These are phyloP conservation scores for Mormyrus proboscirostris DNA, from an alignment of 2,797 vertebrate species.

Conservation along the genomic window DNA sequence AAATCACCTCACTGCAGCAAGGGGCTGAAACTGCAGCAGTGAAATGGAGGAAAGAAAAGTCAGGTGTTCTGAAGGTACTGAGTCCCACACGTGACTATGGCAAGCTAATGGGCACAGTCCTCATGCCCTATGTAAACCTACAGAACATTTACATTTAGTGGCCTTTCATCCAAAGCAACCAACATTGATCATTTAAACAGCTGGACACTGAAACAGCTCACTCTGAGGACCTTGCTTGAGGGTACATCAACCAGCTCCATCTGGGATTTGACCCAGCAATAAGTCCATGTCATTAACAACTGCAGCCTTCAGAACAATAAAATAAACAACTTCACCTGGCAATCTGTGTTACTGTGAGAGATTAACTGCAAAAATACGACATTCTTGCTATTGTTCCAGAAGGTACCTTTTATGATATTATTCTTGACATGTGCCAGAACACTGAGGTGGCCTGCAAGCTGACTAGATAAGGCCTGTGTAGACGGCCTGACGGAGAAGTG, in stretches of 20 bases:
- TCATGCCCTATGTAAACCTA: background rate
- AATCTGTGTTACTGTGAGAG: background rate
- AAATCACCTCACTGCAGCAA: slow-evolving; percentile 30
- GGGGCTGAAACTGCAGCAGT: slow-evolving; percentile 28
- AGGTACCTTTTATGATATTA: background rate
- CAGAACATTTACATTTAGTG: background rate
- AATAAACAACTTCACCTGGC: background rate
- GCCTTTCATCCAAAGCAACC: background rate
- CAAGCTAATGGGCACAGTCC: background rate
- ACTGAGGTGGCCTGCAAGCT: background rate
- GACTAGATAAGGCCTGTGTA: background rate
- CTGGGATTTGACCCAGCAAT: background rate
- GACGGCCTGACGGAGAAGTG: background rate
- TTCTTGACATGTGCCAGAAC: background rate
- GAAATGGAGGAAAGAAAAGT: background rate
- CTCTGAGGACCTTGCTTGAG: background rate
- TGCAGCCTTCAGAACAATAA: background rate
- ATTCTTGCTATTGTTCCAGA: background rate
- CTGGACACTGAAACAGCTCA: background rate
- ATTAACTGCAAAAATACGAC: background rate
- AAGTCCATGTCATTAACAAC: background rate
- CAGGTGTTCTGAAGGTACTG: background rate
- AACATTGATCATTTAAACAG: background rate
- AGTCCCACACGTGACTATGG: background rate
- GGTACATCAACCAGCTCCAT: background rate